Base-by-base conservation (phyloP, 1,140 invertebrate species). In the Pogonognathellus flavescens region DNA sequence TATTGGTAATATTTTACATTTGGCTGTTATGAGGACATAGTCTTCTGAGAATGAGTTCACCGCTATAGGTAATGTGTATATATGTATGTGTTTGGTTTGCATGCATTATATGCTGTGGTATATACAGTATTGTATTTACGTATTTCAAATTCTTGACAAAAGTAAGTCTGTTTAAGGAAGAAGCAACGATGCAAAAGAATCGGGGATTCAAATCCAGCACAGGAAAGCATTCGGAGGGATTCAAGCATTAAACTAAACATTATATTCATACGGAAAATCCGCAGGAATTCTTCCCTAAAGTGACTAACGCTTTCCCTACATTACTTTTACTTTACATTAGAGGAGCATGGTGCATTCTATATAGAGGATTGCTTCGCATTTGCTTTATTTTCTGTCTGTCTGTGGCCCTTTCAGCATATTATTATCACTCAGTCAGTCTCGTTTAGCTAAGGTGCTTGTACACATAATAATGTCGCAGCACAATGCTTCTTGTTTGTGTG, bases 191-290 rank as follows among this genome's bases (percentile, higher is more conserved):
- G 82, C 82, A 83, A 83, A 83, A 82, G 80, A 55, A 82, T 49
- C 70, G 49, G n/a, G 70, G 31, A 76, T 76, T 76, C 70, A 76
- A 76, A 76, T 76, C 70, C 70, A 76, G 14, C 70, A 14, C 80
- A 60, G 50, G 52, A 82, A 82, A 57, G 80, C 80, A 82, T 82
- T 55, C 80, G 55, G 80, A 57, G 80, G 57, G 80, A 82, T 82
- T 82, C 80, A 82, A 60, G 52, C 80, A 82, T 82, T 82, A 82
- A 82, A 82, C 80, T 82, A 82, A 82, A 82, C 57, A 82, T 55
- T 82, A 82, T 82, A 82, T 82, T 82, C 55, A 82, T 82, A 60
- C 52, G 52, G 20, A 52, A 60, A 82, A 82, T 57, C 80, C 80
- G 22, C 80, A 82, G 57, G 52, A 82, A 82, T 60, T 76, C n/a